Base-by-base conservation (phyloP, 2,888 invertebrate species). In the Cryptus viduatorius region DNA sequence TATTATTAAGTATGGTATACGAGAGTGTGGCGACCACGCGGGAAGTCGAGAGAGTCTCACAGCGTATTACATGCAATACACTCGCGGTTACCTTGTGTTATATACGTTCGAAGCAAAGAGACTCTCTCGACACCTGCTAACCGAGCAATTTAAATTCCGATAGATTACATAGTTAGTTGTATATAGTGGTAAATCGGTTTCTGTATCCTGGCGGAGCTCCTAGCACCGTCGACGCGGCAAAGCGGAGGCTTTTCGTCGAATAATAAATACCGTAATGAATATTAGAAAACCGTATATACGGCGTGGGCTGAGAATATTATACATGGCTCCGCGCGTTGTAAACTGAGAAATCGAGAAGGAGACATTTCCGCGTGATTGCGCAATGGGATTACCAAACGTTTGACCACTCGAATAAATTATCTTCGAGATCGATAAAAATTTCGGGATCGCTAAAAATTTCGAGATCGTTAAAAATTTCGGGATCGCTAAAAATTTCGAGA, bases 131-230 rank as follows among this genome's bases (percentile, higher is more conserved):
- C 84, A 84, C 84, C 84, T 84, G 84, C 53, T 80, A 80, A 81
- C 84, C 77, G 67, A 72, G 80, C 77, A 84, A 84, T 84, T 84
- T 84, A 78, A 81, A 84, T 84, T 84, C 84, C 84, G 31, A 81
- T 73, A 61, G 29, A 29, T 61, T 61, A 76, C 64, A 59, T 69
- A 68, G 61, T 79, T 75, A 48, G 14, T 48, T 14, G 12, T n/a
- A 16, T 16, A 16, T 31, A 61, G 61, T 61, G 61, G 61, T 61
- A 61, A 61, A 61, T 61, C 61, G 61, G 31, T 61, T 61, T 61
- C 61, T 61, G 31, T 61, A 61, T 73, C 73, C 46, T 44, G 42
- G 65, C 42, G 42, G 16, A 37, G 10, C 37, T 65, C 8, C 19
- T 16, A n/a, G 7, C 37, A 79, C 37, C 50, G 67, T 29, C 16